Base-by-base conservation (phyloP, 2,113 vertebrate genomes). In the Kobus ellipsiprymnus region DNA sequence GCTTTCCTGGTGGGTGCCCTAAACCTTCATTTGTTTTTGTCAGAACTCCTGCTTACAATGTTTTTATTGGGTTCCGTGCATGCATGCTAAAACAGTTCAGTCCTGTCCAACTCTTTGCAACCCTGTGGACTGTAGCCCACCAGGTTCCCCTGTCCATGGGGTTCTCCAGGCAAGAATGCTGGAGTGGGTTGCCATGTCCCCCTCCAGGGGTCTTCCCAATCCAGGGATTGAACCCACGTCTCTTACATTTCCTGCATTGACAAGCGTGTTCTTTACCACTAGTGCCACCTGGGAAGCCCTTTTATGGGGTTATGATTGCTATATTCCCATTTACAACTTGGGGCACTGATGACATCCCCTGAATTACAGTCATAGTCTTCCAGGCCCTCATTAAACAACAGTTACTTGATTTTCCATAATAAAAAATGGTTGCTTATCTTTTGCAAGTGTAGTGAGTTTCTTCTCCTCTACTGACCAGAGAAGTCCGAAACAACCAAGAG, bases 41-140 rank as follows among this genome's bases (percentile, higher is more conserved):
- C n/a, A 48, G 25, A 87, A 78, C 7, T 25, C 10, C 17, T 52
- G 33, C 6, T 88, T 48, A 14, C 2, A 23, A 13, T 78, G 21
- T 33, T 94, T 44, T 21, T 67, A 84, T 57, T 15, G 77, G 82
- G 54, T 2, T 54, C 4, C 2, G 0, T 23, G 67, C 67, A 23
- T 23, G 67, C 19, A 2, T 40, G 5, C 67, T 40, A 40, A 71
- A 1, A 6, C 5, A 0, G n/a, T 71, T 71, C n/a, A 40, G n/a
- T 40, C 5, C 0, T 40, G 67, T 71, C 19, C n/a, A 40, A 71
- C 67, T 71, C n/a, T 36, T 36, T 36, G n/a, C 0, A 0, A 6
- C 64, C 4, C 64, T 36, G 9, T 71, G 64, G 64, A 71, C 64
- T 36, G 1, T 21, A 36, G 17, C n/a, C n/a, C n/a, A 67, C 17